These are phyloP conservation scores for Willowsia nigromaculata DNA, from an alignment of 2,888 invertebrate genomes.

Conservation along the genomic window DNA sequence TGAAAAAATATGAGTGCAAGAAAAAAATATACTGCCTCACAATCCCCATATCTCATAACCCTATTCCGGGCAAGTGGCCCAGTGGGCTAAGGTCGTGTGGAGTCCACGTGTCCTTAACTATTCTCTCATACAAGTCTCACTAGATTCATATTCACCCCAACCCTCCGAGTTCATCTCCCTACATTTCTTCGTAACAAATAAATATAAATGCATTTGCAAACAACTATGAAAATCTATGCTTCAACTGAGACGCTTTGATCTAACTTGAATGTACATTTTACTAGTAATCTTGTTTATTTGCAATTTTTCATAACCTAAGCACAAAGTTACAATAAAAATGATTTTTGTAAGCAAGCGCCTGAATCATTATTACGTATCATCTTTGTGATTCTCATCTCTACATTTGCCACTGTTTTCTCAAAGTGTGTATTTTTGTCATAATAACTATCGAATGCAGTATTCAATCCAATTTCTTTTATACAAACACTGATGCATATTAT, in stretches of 20 bases:
- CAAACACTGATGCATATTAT: background rate
- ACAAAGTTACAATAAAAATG: background rate
- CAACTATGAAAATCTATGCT: background rate
- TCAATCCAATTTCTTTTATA: background rate
- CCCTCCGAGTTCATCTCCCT: background rate
- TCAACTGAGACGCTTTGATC: too few species aligned
- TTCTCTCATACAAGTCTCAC: constrained; percentile 62
- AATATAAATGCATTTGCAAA: constrained; percentile 3
- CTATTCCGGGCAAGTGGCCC: constrained; percentile 66
- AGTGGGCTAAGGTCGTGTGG: constrained; percentile 52
- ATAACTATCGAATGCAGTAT: constrained; percentile 43
- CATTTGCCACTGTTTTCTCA: background rate
- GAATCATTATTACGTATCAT: constrained; percentile 50
- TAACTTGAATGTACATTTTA: constrained; percentile 19
- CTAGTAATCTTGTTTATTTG: constrained; percentile 70
- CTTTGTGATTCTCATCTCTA: background rate
- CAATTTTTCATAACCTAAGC: constrained; percentile 54
- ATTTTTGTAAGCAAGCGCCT: background rate
- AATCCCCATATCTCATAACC: constrained; percentile 53
- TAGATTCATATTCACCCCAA: constrained; percentile 6
- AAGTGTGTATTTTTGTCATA: background rate
- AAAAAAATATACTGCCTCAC: background rate
- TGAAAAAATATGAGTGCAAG: background rate
- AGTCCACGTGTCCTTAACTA: constrained; percentile 61
- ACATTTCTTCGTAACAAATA: background rate